Conservation (phyloP, 2,113 vertebrate genomes). For the Uria lomvia region DNA sequence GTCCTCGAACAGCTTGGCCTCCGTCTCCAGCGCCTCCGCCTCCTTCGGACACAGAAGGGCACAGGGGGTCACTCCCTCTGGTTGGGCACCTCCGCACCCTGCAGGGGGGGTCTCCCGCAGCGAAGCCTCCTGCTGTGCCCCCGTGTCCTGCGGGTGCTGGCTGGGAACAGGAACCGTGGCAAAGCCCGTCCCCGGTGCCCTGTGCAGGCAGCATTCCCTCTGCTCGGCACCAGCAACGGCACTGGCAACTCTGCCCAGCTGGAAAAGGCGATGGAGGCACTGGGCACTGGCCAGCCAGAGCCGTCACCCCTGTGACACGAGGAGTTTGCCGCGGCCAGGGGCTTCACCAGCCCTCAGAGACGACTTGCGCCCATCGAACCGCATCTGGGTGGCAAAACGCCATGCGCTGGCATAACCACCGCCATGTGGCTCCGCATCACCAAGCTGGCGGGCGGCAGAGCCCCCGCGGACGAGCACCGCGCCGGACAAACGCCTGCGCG, state of each 20-base stretch:
- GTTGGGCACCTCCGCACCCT: rapidly evolving
- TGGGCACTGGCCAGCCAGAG: neutral
- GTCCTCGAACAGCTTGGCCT: conserved; percentile 92
- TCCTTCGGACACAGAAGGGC: conserved; percentile 73
- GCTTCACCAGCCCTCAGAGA: neutral
- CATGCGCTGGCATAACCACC: rapidly evolving
- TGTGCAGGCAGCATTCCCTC: neutral
- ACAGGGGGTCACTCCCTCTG: neutral
- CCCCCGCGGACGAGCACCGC: rapidly evolving
- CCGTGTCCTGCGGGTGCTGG: neutral
- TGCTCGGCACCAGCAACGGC: neutral
- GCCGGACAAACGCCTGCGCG: rapidly evolving
- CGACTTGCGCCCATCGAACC: neutral
- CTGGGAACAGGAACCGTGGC: neutral
- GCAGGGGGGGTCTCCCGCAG: neutral
- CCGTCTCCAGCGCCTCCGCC: conserved; percentile 85
- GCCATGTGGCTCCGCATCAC: rapidly evolving
- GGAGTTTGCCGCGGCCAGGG: rapidly evolving
- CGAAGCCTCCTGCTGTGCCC: neutral
- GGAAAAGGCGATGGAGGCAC: neutral
- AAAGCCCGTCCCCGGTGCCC: neutral
- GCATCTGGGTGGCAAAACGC: rapidly evolving
- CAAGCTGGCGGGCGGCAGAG: neutral
- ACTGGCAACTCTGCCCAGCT: neutral
- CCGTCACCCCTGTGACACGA: rapidly evolving